Evolutionary conservation across 2,113 vertebrate genomes (phyloP), one percentile per base, ranked within the genome.

Genomic region (Romanogobio albipinnatus): DNA sequence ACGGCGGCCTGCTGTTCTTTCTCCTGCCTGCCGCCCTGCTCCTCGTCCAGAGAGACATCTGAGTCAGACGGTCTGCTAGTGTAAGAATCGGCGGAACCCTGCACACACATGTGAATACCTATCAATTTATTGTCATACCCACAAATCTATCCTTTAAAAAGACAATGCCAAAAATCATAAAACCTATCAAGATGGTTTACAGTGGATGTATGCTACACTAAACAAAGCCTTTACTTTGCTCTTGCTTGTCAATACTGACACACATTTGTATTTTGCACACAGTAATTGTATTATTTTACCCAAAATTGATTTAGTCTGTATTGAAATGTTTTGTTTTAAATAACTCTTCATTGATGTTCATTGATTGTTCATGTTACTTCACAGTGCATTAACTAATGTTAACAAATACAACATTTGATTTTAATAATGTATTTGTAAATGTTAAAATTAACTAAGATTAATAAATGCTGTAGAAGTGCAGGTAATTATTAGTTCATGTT

Each of bases 51-150:
- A 88, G 98, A 99, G 87, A 97, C 97, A 96, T 99, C 97, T 7
- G 97, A 99, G 94, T 99, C 98, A n/a, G 98, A 99, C 1, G 98
- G 98, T 92, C 97, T 97, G 95, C 97, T 99, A 84, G 97, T 99
- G 95, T 99, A 99, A 33, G 98, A 99, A 94, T 99, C 98, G 91
- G 98, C 98, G 93, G 98, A 99, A 91, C 97, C 97, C 98, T 99
- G 94, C 0, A 91, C 93, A 82, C 33, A 84, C 88, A 92, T 26
- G 84, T 14, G 76, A 14, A 77, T n/a, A 56, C 4, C 19, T 81
- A 29, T 68, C 29, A 36, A 47, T 10, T 49, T 71, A 84, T 13
- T 75, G 14, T 26, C 45, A 29, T 29, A 49, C 56, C 15, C 15
- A 49, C 43, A 66, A 13, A 49, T 6, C 11, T 43, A 62, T 10